A percentile compares a stretch with the other conserved stretches of the same genome.
Conservation (phyloP, 2,888 invertebrate genomes). For the Prosopocoilus inquinatus region DNA sequence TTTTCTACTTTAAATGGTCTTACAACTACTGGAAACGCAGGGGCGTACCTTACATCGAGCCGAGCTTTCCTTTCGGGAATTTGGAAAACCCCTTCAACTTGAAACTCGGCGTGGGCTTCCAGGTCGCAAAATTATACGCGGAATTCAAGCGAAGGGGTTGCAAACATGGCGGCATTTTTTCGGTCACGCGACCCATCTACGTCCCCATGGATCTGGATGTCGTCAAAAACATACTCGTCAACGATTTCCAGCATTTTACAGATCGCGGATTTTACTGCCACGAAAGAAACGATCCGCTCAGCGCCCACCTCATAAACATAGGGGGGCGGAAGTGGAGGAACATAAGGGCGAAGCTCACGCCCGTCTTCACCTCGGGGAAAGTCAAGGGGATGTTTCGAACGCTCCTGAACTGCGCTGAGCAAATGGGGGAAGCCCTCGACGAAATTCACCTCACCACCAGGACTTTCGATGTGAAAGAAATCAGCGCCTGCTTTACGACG, state of each 20-base stretch:
- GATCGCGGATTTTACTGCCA: constrained; percentile 1
- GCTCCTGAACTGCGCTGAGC: constrained; percentile 1
- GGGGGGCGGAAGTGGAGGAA: constrained; percentile 59
- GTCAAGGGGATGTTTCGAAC: constrained; percentile 8
- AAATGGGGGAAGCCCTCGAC: no score
- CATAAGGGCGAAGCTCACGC: constrained; percentile 19
- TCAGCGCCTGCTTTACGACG: constrained; percentile 11
- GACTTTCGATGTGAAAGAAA: constrained; percentile 10
- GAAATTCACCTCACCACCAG: no score
- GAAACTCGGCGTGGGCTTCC: background rate
- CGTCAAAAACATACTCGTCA: background rate
- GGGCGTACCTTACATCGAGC: background rate
- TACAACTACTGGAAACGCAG: constrained; percentile 5
- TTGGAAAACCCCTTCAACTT: constrained; percentile 1
- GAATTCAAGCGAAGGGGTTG: background rate
- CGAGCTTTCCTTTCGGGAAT: constrained; percentile 1
- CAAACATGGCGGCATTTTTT: constrained; percentile 1
- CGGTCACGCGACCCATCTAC: background rate
- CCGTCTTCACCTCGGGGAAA: constrained; percentile 26
- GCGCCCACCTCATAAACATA: constrained; percentile 57
- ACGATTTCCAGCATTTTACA: background rate
- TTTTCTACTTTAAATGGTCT: constrained; percentile 1
- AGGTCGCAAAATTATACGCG: background rate
- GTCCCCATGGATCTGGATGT: constrained; percentile 3
- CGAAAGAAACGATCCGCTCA: constrained; percentile 51